Evolutionary conservation across 2,888 invertebrate species (phyloP), one percentile per base, ranked within the genome.

Genomic region (Perithous albicinctus): DNA sequence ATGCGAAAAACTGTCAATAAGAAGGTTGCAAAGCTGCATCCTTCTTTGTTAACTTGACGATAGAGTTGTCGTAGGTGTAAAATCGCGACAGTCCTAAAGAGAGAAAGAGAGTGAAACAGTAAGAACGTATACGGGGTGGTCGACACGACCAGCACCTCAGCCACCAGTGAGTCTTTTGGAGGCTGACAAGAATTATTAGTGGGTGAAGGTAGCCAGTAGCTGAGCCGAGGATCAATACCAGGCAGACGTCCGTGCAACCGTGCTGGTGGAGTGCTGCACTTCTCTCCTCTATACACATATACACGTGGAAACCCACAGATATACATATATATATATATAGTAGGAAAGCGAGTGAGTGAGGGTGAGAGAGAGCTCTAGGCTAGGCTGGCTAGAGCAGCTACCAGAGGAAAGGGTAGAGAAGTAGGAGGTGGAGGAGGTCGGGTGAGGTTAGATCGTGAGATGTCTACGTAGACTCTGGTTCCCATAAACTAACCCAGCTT

Each of bases 121-220:
- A 48, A 54, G 46, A 29, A 56, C 54, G 54, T 10, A 46, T 23
- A 51, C 10, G 32, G 41, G 64, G 54, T 38, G 75, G 82, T 76
- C 72, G 78, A 75, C 59, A 67, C 82, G 82, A 54, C 76, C 78
- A 54, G 56, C 88, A 89, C 82, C 75, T 75, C 82, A 75, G 54
- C 78, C 66, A 66, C 66, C 88, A 88, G 82, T 88, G 90, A 90
- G 91, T 89, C 92, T 92, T 91, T 88, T 89, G 92, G 92, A 91
- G 91, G 91, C 92, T 92, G 92, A 92, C 92, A 92, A 92, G 92
- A 92, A 92, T 92, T 92, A 92, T 92, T 92, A 92, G 92, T 91
- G 92, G 92, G 92, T 90, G 91, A 92, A 92, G 92, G 92, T 92
- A 92, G 92, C 92, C 92, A 90, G 92, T 91, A 91, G 92, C 92